Base-by-base conservation (phyloP, 2,888 invertebrate genomes). In the Phasia obesa region DNA sequence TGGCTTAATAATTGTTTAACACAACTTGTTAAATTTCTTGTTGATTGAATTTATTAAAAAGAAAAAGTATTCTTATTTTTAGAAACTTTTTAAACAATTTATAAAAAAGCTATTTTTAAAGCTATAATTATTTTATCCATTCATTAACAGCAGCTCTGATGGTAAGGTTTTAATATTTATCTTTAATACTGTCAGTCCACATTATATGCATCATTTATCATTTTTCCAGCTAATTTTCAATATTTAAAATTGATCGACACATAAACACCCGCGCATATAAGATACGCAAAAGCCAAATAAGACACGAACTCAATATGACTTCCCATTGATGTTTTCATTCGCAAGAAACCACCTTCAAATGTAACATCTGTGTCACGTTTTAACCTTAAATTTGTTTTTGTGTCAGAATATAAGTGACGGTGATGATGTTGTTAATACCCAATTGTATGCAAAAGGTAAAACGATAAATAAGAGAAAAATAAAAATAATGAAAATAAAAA, bases 401-500 rank as follows among this genome's bases (percentile, higher is more conserved):
- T 55, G 47, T 55, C 55, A 77, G 23, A 0, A 19, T 6, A 27
- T 69, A 70, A 70, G 55, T 70, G 62, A 70, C 62, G 62, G 23
- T 17, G n/a, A 11, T 60, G 13, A 76, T 38, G 51, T n/a, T 21
- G 19, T 60, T 60, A 23, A 19, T 51, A 38, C 21, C 23, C 21
- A 27, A 15, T 15, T n/a, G 25, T 17, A n/a, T 23, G 27, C 17
- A 27, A 53, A 42, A 38, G 25, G 9, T 13, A 9, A 38, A 25
- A 19, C 19, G 9, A 6, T 51, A 51, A 17, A 51, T n/a, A 7
- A 0, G 27, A 17, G 31, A 13, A 38, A 38, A 65, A 51, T 13
- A 38, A 21, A 35, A 17, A 27, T 4, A 17, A 7, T 31, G 21
- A 42, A 42, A 67, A 53, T n/a, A 42, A 19, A 31, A n/a, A 51